phyloP scores from a whole-genome alignment of 2,888 invertebrate genomes.

The Diogma glabrata region DNA sequence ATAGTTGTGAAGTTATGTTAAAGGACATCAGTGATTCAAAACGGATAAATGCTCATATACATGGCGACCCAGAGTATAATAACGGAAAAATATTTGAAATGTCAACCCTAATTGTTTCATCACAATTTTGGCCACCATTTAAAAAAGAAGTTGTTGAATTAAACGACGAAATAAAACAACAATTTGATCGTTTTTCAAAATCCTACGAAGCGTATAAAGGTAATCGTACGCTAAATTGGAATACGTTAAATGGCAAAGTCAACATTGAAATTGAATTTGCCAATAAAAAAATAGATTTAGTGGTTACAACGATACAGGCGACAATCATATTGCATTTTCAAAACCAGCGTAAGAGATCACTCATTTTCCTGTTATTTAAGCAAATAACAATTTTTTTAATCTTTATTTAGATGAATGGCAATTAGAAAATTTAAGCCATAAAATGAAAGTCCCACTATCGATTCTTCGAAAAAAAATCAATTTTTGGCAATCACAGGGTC shows the following conservation, averaged over 20 bases:
- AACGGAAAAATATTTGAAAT: constrained; percentile 43
- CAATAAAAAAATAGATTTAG: constrained; percentile 63
- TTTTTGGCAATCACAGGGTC: constrained; percentile 90
- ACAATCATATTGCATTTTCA: constrained; percentile 91
- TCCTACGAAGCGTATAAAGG: constrained; percentile 84
- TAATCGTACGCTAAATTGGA: constrained; percentile 88
- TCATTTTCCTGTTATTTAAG: too few species aligned
- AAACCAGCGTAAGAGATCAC: constrained; percentile 64
- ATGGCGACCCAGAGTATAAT: constrained; percentile 48
- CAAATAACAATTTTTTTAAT: too few species aligned
- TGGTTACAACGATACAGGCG: constrained; percentile 87
- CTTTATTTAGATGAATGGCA: constrained; percentile 71
- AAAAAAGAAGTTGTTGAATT: constrained; percentile 87
- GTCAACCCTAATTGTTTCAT: constrained; percentile 85
- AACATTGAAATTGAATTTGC: constrained; percentile 82
- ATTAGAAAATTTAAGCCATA: constrained; percentile 71
- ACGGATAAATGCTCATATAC: constrained; percentile 76
- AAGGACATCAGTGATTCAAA: constrained; percentile 95
- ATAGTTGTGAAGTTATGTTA: constrained; percentile 97
- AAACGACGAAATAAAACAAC: constrained; percentile 65
- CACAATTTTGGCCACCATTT: constrained; percentile 97
- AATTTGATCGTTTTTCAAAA: constrained; percentile 76
- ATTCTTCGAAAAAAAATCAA: constrained; percentile 75
- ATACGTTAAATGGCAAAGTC: constrained; percentile 84
- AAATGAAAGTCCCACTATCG: constrained; percentile 79